Base-by-base conservation (phyloP, 2,888 invertebrate genomes). In the Crepidodera aurea region DNA sequence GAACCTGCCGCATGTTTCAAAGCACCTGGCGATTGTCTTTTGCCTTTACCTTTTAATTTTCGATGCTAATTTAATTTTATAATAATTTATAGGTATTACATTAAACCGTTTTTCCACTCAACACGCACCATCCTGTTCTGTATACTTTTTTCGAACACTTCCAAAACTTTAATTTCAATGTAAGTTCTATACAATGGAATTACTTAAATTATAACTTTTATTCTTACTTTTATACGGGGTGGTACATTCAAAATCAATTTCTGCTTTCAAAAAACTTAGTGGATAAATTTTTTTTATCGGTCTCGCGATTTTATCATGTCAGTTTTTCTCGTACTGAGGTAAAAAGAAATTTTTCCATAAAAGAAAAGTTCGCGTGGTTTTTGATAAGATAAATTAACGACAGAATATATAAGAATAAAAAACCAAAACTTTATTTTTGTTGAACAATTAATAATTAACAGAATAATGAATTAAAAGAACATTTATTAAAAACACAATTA, bases 11-110 rank as follows among this genome's bases (percentile, higher is more conserved):
- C 60, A 53, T 64, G 27, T 40, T 54, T 58, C 58, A 62, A 63
- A 64, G 62, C 69, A 69, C 67, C 69, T 68, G 69, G 67, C 65
- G 63, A 57, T 57, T 50, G 39, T 37, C 57, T 54, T 67, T 60
- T 64, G 57, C 58, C 62, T 58, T 66, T 60, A 53, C 67, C 67
- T 68, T 69, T 66, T 68, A 68, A 69, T 68, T 69, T 68, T 46
- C 44, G 53, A 69, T 69, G 69, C 65, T 66, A 69, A 69, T 69
- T 69, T 66, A 65, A 69, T 66, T 68, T 63, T 65, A 51, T 67
- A 64, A 64, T 69, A 66, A 69, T 69, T 67, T 67, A 65, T 67
- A 65, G 60, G 39, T 65, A 65, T 67, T 65, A 65, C 44, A 65
- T 67, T 60, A 57, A 67, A 67, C 60, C 60, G 67, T 65, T 67